Evolutionary conservation across 2,113 vertebrate species (phyloP), one percentile per base, ranked within the genome.

Genomic region (Aplodontia rufa): DNA sequence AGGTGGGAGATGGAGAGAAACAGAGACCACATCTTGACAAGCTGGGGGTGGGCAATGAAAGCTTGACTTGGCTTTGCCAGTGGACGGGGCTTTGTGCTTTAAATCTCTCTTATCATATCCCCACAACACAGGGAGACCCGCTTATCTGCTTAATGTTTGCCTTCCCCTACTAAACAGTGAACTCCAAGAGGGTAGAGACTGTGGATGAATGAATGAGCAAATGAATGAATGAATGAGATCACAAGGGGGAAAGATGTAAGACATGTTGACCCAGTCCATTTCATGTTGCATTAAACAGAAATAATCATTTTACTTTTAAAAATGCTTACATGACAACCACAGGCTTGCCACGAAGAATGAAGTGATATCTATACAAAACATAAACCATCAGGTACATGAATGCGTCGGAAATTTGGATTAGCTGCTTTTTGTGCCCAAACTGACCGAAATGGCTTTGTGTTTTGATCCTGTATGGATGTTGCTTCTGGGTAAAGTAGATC

Each of bases 361-460:
- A 68, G 42, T 40, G 17, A 13, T 87, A 85, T 45, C 78, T 30
- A 49, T 35, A 58, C 47, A 79, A 82, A 64, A 76, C 78, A 89
- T 45, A 94, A 83, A 49, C 79, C 84, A 95, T 40, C 30, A 74
- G 71, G 26, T 66, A 26, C 64, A 85, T 72, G 42, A 87, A 90
- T 32, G 37, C 84, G 42, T 60, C 86, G 37, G 69, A 95, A 90
- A 88, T 93, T 92, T 88, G 78, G 37, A 96, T 96, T 75, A 82
- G 76, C 91, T 62, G 51, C 22, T 87, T 91, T 91, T 83, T 92
- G 62, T 83, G 24, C 58, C 74, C 74, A 82, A 47, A 62, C 22
- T 24, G 62, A 88, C 47, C 76, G 55, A 81, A 92, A 62, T 66
- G 60, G 10, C 84, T 84, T 91, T 84, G 40, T 83, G 64, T 81